Percentiles rank a stretch among this genome's conserved stretches.
These are phyloP conservation scores for Daboia siamensis DNA, from an alignment of 2,113 vertebrate species.

Conservation along the genomic window DNA sequence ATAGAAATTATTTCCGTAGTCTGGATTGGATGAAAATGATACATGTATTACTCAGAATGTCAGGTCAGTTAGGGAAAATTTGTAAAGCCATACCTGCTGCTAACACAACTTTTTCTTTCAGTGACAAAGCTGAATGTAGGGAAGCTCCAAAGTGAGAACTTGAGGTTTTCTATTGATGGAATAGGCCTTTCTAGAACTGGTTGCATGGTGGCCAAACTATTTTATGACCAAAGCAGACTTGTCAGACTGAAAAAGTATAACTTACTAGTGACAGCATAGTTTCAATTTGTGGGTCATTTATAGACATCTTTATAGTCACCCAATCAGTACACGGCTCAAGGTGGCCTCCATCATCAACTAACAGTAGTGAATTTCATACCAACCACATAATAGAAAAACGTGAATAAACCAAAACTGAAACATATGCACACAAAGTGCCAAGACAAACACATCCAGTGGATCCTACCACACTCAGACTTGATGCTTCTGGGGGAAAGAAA, in stretches of 20 bases:
- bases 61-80: background rate
- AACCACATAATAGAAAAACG: background rate
- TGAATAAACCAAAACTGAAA: background rate
- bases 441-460: background rate
- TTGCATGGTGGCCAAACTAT: background rate
- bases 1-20: too few relatives aligned
- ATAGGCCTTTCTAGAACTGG: background rate
- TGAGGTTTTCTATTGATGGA: background rate
- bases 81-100: background rate
- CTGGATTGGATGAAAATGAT: too few relatives aligned
- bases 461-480: background rate
- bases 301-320: background rate
- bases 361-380: background rate
- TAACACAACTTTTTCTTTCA: background rate
- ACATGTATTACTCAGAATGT: background rate
- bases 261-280: background rate
- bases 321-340: background rate
- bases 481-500: background rate
- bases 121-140: background rate
- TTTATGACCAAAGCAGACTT: background rate
- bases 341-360: background rate
- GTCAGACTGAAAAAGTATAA: background rate
- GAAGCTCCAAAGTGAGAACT: background rate
- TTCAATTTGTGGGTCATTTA: background rate
- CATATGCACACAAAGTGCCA: background rate